phyloP scores from a whole-genome alignment of 1,140 invertebrate species.

The Cylas formicarius region DNA sequence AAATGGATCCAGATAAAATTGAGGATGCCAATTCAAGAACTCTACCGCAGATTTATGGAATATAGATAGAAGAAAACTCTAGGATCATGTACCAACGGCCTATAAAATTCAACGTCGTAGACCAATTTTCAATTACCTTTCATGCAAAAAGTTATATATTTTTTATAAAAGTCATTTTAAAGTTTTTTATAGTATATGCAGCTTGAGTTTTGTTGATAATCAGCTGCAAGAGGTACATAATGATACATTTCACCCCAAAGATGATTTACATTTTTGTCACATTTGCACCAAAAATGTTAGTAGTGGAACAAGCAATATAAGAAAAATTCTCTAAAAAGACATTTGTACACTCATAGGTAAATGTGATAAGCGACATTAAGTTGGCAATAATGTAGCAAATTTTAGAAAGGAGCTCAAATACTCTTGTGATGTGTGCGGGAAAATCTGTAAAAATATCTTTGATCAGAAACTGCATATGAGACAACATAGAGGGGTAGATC shows the following conservation, averaged over 20 bases:
- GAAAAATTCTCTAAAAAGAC: background rate
- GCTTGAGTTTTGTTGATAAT: background rate
- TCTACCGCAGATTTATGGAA: no score
- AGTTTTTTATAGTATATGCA: background rate
- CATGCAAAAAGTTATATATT: no score
- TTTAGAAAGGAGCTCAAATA: constrained; percentile 17
- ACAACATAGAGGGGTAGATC: constrained; percentile 52
- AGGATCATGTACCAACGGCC: no score
- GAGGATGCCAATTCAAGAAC: no score
- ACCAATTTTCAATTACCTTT: no score
- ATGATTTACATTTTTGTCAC: constrained; percentile 27
- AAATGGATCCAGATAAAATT: no score
- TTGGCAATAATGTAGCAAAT: no score
- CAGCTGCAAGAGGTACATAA: background rate
- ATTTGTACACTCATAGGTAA: no score
- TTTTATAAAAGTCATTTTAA: no score
- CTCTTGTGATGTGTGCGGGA: constrained; percentile 19
- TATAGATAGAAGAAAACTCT: no score
- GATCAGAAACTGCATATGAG: constrained; percentile 55
- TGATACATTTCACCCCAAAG: constrained; percentile 6
- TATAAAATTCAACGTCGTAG: no score
- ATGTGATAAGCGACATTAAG: no score
- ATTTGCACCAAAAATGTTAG: constrained; percentile 32
- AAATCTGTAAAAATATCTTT: constrained; percentile 32
- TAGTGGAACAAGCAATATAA: constrained; percentile 26